phyloP scores from a whole-genome alignment of 2,888 invertebrate species.

The Stictocephala bisonia region DNA sequence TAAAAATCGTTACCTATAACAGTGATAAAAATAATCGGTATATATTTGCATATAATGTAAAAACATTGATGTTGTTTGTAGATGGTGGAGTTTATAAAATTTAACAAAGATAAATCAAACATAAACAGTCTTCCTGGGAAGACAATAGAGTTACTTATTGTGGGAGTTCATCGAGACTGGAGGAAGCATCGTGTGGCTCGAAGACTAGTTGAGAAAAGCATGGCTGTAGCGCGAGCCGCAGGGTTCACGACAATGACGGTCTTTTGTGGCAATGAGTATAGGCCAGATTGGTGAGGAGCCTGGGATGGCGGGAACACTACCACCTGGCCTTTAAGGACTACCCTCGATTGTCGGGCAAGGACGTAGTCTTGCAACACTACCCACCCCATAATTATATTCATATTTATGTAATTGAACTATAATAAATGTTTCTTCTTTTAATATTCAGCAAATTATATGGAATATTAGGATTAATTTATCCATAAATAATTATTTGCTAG shows the following conservation, averaged over 20 bases:
- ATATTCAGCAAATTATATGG: too few species aligned
- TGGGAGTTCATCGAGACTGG: background rate
- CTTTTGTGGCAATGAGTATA: constrained; percentile 11
- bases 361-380: background rate
- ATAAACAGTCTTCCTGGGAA: background rate
- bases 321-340: constrained; percentile 6
- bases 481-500: too few species aligned
- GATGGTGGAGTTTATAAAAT: constrained; percentile 13
- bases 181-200: background rate
- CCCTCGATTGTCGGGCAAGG: background rate
- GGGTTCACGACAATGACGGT: background rate
- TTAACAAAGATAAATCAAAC: background rate
- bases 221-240: background rate
- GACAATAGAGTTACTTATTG: background rate
- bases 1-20: too few species aligned
- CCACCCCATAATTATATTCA: constrained; percentile 18
- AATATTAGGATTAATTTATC: too few species aligned
- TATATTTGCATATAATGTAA: too few species aligned
- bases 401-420: background rate
- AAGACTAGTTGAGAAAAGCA: background rate
- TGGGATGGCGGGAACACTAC: constrained; percentile 7
- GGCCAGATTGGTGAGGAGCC: background rate
- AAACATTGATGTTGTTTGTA: background rate
- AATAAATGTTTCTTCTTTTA: too few species aligned
- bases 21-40: too few species aligned